Base-by-base conservation (phyloP, 2,113 vertebrate genomes). In the Alexandromys fortis region DNA sequence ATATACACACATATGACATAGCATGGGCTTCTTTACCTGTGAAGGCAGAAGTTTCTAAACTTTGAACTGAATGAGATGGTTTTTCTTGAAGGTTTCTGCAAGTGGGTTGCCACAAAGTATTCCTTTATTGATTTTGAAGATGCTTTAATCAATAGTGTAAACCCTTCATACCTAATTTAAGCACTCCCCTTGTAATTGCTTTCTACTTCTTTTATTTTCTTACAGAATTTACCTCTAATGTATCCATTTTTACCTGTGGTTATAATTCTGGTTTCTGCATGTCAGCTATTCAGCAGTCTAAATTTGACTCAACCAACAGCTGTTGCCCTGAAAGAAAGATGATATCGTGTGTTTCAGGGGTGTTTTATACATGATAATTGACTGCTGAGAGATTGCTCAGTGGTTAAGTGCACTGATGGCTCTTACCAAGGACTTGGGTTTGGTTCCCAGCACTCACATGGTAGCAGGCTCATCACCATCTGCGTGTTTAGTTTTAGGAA, bases 141-240 rank as follows among this genome's bases (percentile, higher is more conserved):
- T 81, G 81, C 89, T 68, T 97, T 98, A 97, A 98, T 98, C 98
- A 97, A 98, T 98, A 98, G n/a, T 95, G 22, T 78, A 94, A 91
- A 97, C 92, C 97, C 94, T 98, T 98, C 95, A 97, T 97, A 95
- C n/a, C 92, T 89, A 76, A 45, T 92, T 96, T 96, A 98, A 97
- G 77, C 93, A 72, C 78, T 97, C 95, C 81, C 22, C 22, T 94
- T 85, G 26, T 81, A 90, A 86, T 65, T 78, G 88, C 96, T 92
- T 96, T 96, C 97, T 96, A 55, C 77, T 73, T 96, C 24, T 82
- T 67, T 30, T 95, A n/a, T n/a, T 93, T 97, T 96, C 26, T 73
- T 96, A 92, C 58, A 94, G 97, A 98, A 97, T 98, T 96, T 42
- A 72, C 21, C 24, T 95, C 45, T 92, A 85, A 75, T 83, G 6